Conservation (phyloP, 2,797 vertebrate genomes). For the Gastrophryne carolinensis region DNA sequence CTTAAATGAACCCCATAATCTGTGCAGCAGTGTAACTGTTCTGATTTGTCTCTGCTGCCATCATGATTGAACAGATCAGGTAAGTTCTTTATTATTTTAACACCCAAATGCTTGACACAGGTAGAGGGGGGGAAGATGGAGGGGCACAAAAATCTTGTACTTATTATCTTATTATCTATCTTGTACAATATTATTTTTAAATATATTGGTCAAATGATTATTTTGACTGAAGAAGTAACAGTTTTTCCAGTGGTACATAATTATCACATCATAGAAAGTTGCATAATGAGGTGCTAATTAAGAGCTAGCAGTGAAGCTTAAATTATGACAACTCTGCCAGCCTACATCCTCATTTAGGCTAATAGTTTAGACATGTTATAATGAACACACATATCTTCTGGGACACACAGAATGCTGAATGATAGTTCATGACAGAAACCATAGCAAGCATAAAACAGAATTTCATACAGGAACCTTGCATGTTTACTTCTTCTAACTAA, state of each 20-base stretch:
- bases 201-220: background rate
- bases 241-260: background rate
- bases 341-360: background rate
- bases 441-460: background rate
- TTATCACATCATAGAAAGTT: background rate
- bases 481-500: no score
- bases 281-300: background rate
- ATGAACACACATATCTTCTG: background rate
- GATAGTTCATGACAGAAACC: background rate
- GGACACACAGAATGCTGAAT: background rate
- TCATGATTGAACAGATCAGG: no score
- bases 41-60: no score
- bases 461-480: no score
- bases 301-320: background rate
- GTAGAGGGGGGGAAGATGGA: no score
- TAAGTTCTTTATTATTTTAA: no score
- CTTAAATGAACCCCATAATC: no score
- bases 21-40: no score
- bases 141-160: no score
- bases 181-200: no score
- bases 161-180: no score
- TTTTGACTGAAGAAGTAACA: background rate
- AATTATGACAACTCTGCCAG: constrained; percentile 9
- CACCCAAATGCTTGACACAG: no score
- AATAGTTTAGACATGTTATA: background rate